Conservation (phyloP, 2,113 vertebrate species). For the Aegithalos caudatus region DNA sequence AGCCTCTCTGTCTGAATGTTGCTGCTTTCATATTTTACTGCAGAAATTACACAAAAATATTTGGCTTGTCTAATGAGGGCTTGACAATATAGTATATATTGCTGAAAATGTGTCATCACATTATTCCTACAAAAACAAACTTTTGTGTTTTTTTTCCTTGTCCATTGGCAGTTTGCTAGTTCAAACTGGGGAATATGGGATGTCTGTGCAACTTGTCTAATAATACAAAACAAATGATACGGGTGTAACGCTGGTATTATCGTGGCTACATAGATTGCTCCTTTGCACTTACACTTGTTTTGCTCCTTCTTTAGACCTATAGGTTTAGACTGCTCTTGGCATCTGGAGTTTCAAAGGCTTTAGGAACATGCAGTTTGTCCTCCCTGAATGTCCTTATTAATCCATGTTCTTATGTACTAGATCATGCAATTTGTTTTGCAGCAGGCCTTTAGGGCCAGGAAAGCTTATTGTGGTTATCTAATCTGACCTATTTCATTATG, state of each 20-base stretch:
- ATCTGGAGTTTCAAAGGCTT: neutral
- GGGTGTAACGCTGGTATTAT: neutral
- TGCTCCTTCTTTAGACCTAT: neutral
- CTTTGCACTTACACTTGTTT: neutral
- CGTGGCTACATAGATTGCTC: neutral
- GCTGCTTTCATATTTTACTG: conserved; percentile 67
- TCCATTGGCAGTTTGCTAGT: conserved; percentile 60
- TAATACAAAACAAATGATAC: conserved; percentile 26
- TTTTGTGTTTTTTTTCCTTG: conserved; percentile 9
- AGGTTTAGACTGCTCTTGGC: neutral
- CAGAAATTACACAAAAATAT: conserved; percentile 70
- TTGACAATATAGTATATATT: conserved; percentile 60
- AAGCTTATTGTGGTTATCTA: conserved; percentile 50
- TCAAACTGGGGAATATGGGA: conserved; percentile 25
- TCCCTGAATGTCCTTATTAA: conserved; percentile 16
- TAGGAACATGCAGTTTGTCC: neutral
- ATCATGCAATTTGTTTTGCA: conserved; percentile 42
- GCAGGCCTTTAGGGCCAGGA: conserved; percentile 18
- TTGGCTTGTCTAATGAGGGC: conserved; percentile 63
- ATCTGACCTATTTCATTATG: conserved; percentile 42
- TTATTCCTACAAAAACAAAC: conserved; percentile 67
- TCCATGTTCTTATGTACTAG: conserved; percentile 21
- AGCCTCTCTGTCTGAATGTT: conserved; percentile 63
- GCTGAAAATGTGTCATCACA: conserved; percentile 65
- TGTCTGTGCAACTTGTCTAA: conserved; percentile 40